Evolutionary conservation across 2,113 vertebrate genomes (phyloP).

Genomic region (Pelodiscus sinensis): DNA sequence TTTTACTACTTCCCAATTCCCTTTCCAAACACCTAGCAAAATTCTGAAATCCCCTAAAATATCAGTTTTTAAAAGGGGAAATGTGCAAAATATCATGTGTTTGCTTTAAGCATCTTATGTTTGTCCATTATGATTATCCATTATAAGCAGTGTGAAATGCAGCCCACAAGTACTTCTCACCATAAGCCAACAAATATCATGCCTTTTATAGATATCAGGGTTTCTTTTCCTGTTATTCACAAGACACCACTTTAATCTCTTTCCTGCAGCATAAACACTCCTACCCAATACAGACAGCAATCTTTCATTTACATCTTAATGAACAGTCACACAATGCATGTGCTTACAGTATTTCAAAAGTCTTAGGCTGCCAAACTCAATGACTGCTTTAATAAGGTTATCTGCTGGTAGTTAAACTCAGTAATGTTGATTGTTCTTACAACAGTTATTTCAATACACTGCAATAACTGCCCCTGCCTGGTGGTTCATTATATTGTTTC

Average conservation of each 20-base stretch:
- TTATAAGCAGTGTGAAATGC: background rate
- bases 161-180: background rate
- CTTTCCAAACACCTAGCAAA: background rate
- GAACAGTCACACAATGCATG: background rate
- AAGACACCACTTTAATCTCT: slow-evolving; percentile 22
- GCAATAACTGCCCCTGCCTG: slow-evolving; percentile 29
- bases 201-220: background rate
- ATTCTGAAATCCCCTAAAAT: background rate
- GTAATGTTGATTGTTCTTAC: background rate
- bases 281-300: slow-evolving; percentile 11
- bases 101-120: background rate
- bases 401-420: slow-evolving; percentile 7
- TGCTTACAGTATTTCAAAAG: slow-evolving; percentile 7
- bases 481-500: slow-evolving; percentile 33
- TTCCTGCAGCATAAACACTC: slow-evolving; percentile 64
- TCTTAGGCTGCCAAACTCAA: background rate
- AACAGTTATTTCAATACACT: background rate
- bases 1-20: background rate
- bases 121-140: background rate
- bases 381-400: background rate
- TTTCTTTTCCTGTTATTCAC: slow-evolving; percentile 43
- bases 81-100: background rate
- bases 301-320: background rate
- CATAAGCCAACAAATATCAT: background rate
- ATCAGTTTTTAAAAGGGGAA: background rate